A percentile compares a stretch with the other conserved stretches of the same genome.
phyloP scores from a whole-genome alignment of 2,888 invertebrate species.

The Tubiluchus corallicola region DNA sequence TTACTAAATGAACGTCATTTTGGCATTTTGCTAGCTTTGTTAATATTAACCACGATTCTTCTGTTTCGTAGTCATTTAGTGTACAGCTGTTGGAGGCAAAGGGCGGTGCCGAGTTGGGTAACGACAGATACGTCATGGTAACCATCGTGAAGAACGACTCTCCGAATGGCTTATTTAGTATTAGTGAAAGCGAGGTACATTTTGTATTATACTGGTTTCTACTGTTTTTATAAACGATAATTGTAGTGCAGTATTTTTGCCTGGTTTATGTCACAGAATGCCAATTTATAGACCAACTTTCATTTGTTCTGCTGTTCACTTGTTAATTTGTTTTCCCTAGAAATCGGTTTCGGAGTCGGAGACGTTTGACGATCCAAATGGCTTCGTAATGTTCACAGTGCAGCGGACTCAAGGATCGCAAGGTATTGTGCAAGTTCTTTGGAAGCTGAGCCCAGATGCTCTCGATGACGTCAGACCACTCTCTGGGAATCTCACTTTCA shows the following conservation, averaged over 20 bases:
- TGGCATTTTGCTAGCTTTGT: no score
- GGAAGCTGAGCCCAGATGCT: conserved; percentile 23
- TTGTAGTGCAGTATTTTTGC: no score
- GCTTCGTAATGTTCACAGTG: conserved; percentile 19
- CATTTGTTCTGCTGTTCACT: no score
- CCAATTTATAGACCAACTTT: no score
- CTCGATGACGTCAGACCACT: conserved; percentile 21
- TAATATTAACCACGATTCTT: no score
- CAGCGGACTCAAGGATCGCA: conserved; percentile 21
- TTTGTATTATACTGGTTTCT: no score
- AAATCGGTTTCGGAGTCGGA: conserved; percentile 21
- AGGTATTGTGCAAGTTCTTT: conserved; percentile 23
- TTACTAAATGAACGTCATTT: no score
- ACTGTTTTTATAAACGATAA: no score
- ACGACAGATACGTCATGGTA: conserved; percentile 17
- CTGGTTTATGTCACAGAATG: no score
- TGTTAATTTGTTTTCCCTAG: no score
- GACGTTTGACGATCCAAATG: conserved; percentile 17
- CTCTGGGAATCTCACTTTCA: conserved; percentile 20
- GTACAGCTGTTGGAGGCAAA: conserved; percentile 21
- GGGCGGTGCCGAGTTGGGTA: conserved; percentile 21
- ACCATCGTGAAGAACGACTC: conserved; percentile 27
- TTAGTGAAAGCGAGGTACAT: conserved; percentile 19
- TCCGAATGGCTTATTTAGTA: conserved; percentile 25
- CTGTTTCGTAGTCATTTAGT: conserved; percentile 23